Evolutionary conservation across 2,797 vertebrate species (phyloP).

Genomic region (Nannoperca australis): DNA sequence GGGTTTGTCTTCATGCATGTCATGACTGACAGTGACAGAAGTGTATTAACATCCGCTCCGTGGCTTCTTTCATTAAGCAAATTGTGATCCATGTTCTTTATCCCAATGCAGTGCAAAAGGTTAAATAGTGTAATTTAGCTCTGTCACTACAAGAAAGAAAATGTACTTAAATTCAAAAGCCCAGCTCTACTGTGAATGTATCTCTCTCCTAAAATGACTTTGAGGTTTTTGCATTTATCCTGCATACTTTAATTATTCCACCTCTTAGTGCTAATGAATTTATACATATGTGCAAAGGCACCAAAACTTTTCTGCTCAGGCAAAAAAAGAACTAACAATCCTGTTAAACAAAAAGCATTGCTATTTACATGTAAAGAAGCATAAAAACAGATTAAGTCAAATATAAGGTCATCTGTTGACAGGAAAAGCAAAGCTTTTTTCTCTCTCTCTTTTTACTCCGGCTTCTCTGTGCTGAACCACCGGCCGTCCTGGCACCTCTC

Average conservation of each 20-base stretch:
- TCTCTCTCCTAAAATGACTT: slow-evolving; percentile 20
- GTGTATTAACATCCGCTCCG: slow-evolving; percentile 43
- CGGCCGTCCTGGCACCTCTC: too few relatives aligned
- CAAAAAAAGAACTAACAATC: not conserved
- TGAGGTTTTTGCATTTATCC: slow-evolving; percentile 15
- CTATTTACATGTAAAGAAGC: slow-evolving; percentile 6
- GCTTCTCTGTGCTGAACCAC: too few relatives aligned
- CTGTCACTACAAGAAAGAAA: slow-evolving; percentile 5
- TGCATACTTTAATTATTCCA: slow-evolving; percentile 3
- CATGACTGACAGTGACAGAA: slow-evolving; percentile 68
- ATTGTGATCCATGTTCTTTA: slow-evolving; percentile 46
- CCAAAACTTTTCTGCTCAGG: slow-evolving; percentile 4
- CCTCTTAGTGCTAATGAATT: slow-evolving; percentile 19
- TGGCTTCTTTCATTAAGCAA: slow-evolving; percentile 41
- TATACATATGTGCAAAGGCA: slow-evolving; percentile 13
- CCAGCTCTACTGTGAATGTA: slow-evolving; percentile 13
- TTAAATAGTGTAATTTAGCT: slow-evolving; percentile 58
- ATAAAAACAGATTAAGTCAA: slow-evolving; percentile 16
- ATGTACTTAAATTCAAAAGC: slow-evolving; percentile 22
- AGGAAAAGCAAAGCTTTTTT: slow-evolving; percentile 8
- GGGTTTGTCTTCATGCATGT: slow-evolving; percentile 61
- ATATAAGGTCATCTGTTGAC: slow-evolving; percentile 20
- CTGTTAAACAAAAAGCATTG: not conserved
- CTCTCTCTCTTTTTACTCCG: too few relatives aligned
- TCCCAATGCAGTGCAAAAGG: slow-evolving; percentile 48